Base-by-base conservation (phyloP, 2,113 vertebrate species). In the Onychostruthus taczanowskii region DNA sequence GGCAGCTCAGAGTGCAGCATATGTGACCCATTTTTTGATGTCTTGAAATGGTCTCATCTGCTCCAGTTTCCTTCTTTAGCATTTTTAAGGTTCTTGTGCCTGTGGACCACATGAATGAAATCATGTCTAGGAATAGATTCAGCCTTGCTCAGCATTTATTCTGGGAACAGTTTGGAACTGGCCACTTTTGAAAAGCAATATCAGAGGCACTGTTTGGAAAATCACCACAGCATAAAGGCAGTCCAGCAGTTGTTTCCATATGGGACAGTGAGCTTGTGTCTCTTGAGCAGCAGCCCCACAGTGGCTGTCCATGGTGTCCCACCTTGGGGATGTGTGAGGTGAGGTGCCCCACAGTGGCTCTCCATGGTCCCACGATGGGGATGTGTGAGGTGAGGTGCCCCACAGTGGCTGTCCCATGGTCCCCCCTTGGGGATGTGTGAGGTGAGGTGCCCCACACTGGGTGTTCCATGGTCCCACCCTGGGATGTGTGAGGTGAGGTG, bases 41-140 rank as follows among this genome's bases (percentile, higher is more conserved):
- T 33, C 70, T 91, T 63, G 44, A 87, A 84, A 93, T 76, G 92
- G 49, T 61, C 52, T 91, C 84, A 64, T 78, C 62, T 95, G 93
- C 67, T 93, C 87, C 73, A 84, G 8, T 96, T 96, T 93, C 95
- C 78, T 87, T 37, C 77, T 95, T 68, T 44, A 78, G 84, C 58
- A 10, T 78, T 79, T 93, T 37, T 20, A 28, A 47, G 74, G 33
- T 80, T 53, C 33, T 43, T 89, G 61, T 82, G 84, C 7, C 1
- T 41, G 44, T 44, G 83, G 81, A 55, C 35, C 44, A 52, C 52
- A 39, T 39, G 53, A 72, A 75, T 67, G 69, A 59, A 91, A 41
- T 63, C 24, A 46, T 4, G 17, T 52, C 81, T 73, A 30, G 81
- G 30, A 85, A 63, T 49, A 90, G 90, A 20, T 75, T 84, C 56